phyloP scores from a whole-genome alignment of 1,140 invertebrate genomes.

The Eupeodes corollae region DNA sequence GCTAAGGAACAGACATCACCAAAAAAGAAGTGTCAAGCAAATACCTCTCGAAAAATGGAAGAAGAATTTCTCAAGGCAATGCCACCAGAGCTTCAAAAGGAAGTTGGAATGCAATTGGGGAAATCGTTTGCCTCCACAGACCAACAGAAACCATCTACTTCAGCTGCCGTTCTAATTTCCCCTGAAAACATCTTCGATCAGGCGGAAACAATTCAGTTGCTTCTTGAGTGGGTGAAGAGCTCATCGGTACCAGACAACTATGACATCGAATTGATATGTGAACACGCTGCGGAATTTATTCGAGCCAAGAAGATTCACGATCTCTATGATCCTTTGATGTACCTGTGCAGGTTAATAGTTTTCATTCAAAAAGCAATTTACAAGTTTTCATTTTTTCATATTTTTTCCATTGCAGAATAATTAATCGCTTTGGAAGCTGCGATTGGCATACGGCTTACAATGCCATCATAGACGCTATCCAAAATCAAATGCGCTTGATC shows the following conservation, averaged over 20 bases:
- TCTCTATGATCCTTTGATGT: slow-evolving; percentile 28
- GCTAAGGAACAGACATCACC: not conserved
- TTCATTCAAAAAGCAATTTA: too few relatives aligned
- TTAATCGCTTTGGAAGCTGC: slow-evolving; percentile 19
- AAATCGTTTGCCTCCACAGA: not conserved
- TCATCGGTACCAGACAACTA: slow-evolving; percentile 25
- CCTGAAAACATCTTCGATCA: slow-evolving; percentile 8
- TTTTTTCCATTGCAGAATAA: slow-evolving; percentile 21
- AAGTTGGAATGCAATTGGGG: slow-evolving; percentile 5
- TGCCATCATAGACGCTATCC: slow-evolving; percentile 24
- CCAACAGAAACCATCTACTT: not conserved
- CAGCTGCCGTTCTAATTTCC: not conserved
- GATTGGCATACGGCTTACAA: slow-evolving; percentile 36
- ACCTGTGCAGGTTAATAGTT: slow-evolving; percentile 29
- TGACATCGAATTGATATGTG: slow-evolving; percentile 36
- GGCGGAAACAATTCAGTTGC: slow-evolving; percentile 10
- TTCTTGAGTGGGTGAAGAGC: slow-evolving; percentile 36
- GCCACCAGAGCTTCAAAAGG: slow-evolving; percentile 3
- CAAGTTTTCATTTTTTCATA: not conserved
- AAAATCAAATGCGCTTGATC: slow-evolving; percentile 10
- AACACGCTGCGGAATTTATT: slow-evolving; percentile 22
- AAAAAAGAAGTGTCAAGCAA: slow-evolving; percentile 1
- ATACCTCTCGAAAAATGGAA: not conserved
- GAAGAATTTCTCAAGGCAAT: slow-evolving; percentile 7
- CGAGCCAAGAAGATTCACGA: slow-evolving; percentile 3